phyloP scores from a whole-genome alignment of 2,113 vertebrate species.

The Oryzias woworae region DNA sequence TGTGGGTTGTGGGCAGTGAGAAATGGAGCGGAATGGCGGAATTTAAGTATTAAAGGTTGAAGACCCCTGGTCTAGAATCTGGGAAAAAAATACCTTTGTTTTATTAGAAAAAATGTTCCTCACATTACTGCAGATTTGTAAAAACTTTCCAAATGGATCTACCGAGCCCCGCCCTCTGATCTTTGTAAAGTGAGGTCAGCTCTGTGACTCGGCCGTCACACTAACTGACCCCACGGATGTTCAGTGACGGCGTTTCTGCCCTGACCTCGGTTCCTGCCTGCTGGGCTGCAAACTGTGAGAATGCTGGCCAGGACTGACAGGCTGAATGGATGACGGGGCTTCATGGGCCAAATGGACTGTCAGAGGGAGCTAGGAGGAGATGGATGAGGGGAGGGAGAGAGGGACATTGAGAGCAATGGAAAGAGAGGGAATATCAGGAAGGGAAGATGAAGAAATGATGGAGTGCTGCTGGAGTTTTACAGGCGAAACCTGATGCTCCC shows the following conservation, averaged over 20 bases:
- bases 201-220: constrained; percentile 16
- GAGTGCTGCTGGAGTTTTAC: constrained; percentile 37
- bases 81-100: too few relatives aligned
- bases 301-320: constrained; percentile 43
- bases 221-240: constrained; percentile 22
- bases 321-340: constrained; percentile 62
- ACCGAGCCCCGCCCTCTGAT: constrained; percentile 10
- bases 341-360: constrained; percentile 67
- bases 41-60: too few relatives aligned
- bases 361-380: constrained; percentile 60
- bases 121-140: not conserved
- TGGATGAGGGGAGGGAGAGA: constrained; percentile 65
- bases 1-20: too few relatives aligned
- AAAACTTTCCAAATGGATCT: not conserved
- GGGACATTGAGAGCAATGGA: constrained; percentile 37
- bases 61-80: too few relatives aligned
- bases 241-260: constrained; percentile 5
- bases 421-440: constrained; percentile 34
- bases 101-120: too few relatives aligned
- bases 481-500: constrained; percentile 39
- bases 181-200: constrained; percentile 11
- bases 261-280: constrained; percentile 10
- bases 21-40: too few relatives aligned
- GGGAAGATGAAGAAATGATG: constrained; percentile 54
- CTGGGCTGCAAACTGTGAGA: constrained; percentile 15